Base-by-base conservation (phyloP, 2,113 vertebrate species). In the Pygoscelis antarcticus region DNA sequence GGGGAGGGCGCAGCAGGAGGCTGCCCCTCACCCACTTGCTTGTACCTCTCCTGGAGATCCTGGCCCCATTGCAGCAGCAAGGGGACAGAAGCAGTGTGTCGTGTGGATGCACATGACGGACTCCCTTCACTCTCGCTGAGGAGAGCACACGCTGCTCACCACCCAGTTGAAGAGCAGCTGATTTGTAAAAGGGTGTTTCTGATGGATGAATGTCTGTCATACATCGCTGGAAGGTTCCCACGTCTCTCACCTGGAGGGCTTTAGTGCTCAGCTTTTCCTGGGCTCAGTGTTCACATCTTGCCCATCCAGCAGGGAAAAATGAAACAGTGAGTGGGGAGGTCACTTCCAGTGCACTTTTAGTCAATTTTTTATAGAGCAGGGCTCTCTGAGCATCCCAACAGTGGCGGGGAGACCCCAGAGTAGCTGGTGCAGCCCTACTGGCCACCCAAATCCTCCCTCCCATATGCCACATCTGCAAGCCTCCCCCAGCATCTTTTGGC, bases 61-160 rank as follows among this genome's bases (percentile, higher is more conserved):
- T 1, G 3, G 23, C 19, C 80, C 36, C 1, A 1, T 7, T 34
- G 70, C 49, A 13, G 36, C 16, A 12, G 65, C 36, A 40, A 23
- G 16, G 30, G 30, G 34, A 6, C 20, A 36, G 29, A 46, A 9
- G 47, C 23, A 16, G 18, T 2, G 26, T 3, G 34, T 30, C 2
- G 4, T 44, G 51, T n/a, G 34, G 68, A 8, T 23, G 9, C 74
- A 22, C 49, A 34, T 1, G 4, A 22, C 51, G 58, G 51, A 22
- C 13, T 9, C 16, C 16, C n/a, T 42, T 34, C 6, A 0, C 2
- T 42, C 46, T 14, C 0, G 3, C 42, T 14, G 62, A 42, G 66
- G 55, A 42, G 51, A 34, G n/a, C 7, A 0, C 26, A 6, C 1
- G 2, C 55, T 1, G 7, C 57, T 60, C 52, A 6, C 15, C 34